Evolutionary conservation across 1,140 invertebrate species (phyloP).

Genomic region (Diploscapter pachys): DNA sequence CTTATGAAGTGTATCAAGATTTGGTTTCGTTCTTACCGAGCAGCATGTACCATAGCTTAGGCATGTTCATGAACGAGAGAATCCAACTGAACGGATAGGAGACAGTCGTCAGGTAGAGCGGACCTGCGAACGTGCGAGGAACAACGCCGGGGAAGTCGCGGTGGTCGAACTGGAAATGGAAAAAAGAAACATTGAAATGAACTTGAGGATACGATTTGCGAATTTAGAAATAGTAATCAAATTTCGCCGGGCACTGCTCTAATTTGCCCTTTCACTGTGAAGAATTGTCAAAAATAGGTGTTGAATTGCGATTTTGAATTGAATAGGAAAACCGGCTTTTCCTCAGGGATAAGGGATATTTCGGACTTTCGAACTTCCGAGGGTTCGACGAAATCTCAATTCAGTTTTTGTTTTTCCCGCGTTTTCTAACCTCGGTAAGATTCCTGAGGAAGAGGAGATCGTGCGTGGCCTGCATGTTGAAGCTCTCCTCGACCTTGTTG

Average conservation of each 20-base stretch:
- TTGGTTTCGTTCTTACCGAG: conserved; percentile 70
- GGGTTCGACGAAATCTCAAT: conserved; percentile 69
- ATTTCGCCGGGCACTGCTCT: background rate
- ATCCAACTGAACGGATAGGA: conserved; percentile 74
- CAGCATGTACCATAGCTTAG: conserved; percentile 85
- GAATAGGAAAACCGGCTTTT: conserved; percentile 2
- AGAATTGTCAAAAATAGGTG: background rate
- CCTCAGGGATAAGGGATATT: conserved; percentile 11
- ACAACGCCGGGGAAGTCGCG: conserved; percentile 96
- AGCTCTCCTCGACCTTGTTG: conserved; percentile 76
- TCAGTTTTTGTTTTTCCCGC: background rate
- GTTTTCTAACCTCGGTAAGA: conserved; percentile 6
- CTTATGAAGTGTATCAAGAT: background rate
- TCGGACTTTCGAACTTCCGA: conserved; percentile 71
- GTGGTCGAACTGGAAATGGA: conserved; percentile 84
- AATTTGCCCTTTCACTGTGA: background rate
- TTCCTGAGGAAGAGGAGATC: conserved; percentile 76
- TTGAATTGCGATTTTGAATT: conserved; percentile 8
- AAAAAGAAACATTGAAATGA: too few species aligned
- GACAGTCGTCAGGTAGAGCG: conserved; percentile 69
- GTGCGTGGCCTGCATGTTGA: conserved; percentile 93
- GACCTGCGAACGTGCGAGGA: conserved; percentile 89
- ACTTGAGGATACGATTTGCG: too few species aligned
- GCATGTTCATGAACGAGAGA: conserved; percentile 70
- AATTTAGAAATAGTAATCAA: background rate